A percentile compares a stretch with the other conserved stretches of the same genome.
These are phyloP conservation scores for Serinus canaria DNA, from an alignment of 2,113 vertebrate genomes.

Conservation along the genomic window DNA sequence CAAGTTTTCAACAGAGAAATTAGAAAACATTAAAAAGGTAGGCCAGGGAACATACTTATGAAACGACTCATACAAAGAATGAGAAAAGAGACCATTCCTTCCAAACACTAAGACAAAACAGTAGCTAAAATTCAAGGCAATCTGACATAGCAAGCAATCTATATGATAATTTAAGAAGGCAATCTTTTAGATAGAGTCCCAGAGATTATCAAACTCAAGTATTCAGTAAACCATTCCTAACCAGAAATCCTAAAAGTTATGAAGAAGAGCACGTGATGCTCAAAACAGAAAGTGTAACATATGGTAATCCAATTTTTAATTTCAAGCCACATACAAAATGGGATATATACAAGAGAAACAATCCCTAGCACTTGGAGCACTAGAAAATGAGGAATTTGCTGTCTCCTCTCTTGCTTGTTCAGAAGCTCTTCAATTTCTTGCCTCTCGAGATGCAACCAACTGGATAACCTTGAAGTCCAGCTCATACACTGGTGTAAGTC, in stretches of 20 bases:
- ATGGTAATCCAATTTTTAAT: not conserved
- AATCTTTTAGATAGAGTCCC: not conserved
- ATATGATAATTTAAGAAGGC: not conserved
- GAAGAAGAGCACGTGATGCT: not conserved
- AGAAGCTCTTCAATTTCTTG: not conserved
- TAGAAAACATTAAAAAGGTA: slow-evolving; percentile 71
- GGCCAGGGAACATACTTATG: slow-evolving; percentile 66
- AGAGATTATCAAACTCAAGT: not conserved
- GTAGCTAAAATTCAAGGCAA: slow-evolving; percentile 29
- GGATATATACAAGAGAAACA: not conserved
- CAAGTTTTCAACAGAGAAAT: slow-evolving; percentile 68
- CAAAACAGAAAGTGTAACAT: not conserved
- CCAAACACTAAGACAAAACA: slow-evolving; percentile 8
- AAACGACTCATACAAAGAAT: slow-evolving; percentile 60
- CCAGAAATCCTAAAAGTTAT: not conserved
- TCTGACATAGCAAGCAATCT: not conserved
- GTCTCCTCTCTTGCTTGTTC: not conserved
- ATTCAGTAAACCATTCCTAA: not conserved
- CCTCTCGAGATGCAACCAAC: not conserved
- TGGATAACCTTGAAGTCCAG: not conserved
- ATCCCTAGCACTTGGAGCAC: not conserved
- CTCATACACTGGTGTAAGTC: not conserved
- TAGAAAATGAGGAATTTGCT: not conserved
- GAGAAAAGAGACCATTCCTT: slow-evolving; percentile 54
- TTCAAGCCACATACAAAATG: not conserved